Base-by-base conservation (phyloP, 2,888 invertebrate species). In the Coleophora flavipennella region DNA sequence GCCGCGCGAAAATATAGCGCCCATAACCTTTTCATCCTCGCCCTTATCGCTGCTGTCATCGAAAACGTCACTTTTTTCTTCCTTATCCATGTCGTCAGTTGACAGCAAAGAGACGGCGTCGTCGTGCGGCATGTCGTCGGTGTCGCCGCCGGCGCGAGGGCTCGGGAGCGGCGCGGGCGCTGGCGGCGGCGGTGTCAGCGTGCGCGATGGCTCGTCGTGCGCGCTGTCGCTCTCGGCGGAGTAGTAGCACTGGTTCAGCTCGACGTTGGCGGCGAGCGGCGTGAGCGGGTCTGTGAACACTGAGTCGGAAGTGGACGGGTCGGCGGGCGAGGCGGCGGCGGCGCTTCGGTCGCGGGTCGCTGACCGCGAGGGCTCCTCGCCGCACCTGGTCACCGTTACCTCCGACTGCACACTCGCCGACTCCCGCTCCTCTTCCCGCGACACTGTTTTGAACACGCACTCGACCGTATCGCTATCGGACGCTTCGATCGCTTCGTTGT, bases 231-330 rank as follows among this genome's bases (percentile, higher is more conserved):
- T 88, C 64, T 88, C 89, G 48, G 88, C 88, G 49, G 87, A 87
- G 68, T 86, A 85, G 66, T 88, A 87, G 64, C 87, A 88, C 76
- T 87, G 86, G 81, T 88, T 88, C 62, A 87, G 84, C 70, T 89
- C 89, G 53, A 88, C 85, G 59, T 33, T 13, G 20, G 29, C 36
- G 49, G 87, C 88, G 57, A 86, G 85, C 62, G 88, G 88, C 67
- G 87, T 86, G 53, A 88, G 80, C 53, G 92, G 90, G 71, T 92
- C 92, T 53, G 92, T 91, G 80, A 92, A 92, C 69, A 91, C 88
- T 62, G 92, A 92, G 70, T 91, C 91, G 49, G 91, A 89, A 58
- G 87, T 89, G 54, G 91, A 90, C 49, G 85, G 87, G 61, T 80
- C 85, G 59, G 83, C 87, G 52, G 85, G 86, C 51, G 75, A 72